These are phyloP conservation scores for Galendromus occidentalis DNA, from an alignment of 1,140 invertebrate species.

Conservation along the genomic window DNA sequence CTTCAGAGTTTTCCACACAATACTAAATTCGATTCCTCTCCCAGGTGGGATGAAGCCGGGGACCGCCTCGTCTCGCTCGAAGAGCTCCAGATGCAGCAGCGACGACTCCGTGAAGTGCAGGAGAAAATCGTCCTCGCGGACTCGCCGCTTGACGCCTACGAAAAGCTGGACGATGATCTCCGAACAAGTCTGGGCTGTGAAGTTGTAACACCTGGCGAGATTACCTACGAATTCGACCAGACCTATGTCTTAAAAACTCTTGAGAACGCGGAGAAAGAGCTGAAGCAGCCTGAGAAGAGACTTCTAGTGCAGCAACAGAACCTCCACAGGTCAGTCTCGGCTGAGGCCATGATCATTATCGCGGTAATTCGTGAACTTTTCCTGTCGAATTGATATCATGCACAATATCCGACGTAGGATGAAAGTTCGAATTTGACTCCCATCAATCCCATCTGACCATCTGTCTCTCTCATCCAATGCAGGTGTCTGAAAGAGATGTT, in stretches of 20 bases:
- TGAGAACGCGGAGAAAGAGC: neutral
- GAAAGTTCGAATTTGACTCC: too few species aligned
- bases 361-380: too few species aligned
- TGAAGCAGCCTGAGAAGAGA: neutral
- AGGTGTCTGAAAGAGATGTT: slow-evolving; percentile 5
- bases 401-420: too few species aligned
- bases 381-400: too few species aligned
- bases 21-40: neutral
- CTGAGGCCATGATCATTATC: neutral
- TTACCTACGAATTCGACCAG: neutral
- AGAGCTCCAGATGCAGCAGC: neutral
- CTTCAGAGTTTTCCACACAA: too few species aligned
- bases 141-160: neutral
- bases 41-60: neutral
- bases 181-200: neutral
- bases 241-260: neutral
- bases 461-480: neutral
- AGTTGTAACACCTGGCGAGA: neutral
- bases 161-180: neutral
- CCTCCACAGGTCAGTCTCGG: neutral
- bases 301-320: neutral
- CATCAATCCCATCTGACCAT: too few species aligned
- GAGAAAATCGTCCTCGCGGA: neutral
- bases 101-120: neutral
- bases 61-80: neutral